A percentile compares a stretch with the other conserved stretches of the same genome.
Conservation (phyloP, 2,797 vertebrate genomes). For the Rhabdomys pumilio region DNA sequence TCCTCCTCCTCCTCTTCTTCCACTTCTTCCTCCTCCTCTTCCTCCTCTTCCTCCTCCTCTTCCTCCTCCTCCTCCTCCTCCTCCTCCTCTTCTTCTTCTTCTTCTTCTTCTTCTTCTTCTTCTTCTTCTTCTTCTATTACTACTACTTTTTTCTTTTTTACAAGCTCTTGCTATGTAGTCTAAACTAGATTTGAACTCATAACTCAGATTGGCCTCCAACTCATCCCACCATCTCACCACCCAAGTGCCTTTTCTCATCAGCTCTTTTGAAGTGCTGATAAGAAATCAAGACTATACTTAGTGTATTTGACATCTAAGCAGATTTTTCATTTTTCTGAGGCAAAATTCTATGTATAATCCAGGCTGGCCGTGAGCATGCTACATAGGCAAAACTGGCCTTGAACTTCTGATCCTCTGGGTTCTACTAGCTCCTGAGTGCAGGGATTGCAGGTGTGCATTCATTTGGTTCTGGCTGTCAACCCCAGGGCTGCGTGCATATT, state of each 20-base stretch:
- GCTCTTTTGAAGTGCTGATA: not conserved
- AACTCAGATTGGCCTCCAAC: not conserved
- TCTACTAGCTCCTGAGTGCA: not conserved
- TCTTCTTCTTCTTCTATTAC: no score
- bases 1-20: no score
- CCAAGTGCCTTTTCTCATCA: not conserved
- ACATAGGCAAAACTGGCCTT: not conserved
- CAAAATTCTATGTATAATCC: not conserved
- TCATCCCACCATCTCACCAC: not conserved
- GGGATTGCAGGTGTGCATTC: not conserved
- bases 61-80: no score
- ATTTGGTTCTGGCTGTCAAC: not conserved
- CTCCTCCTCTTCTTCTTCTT: no score
- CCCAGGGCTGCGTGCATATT: not conserved
- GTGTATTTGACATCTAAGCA: not conserved
- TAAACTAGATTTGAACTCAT: not conserved
- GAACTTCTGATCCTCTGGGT: not conserved
- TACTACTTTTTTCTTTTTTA: no score
- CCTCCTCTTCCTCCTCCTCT: no score
- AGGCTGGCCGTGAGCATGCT: no score
- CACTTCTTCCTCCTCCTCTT: no score
- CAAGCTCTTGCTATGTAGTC: not conserved
- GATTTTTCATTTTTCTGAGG: not conserved
- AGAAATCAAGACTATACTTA: not conserved
- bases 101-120: no score